Conservation (phyloP, 2,797 vertebrate species). For the Bucorvus abyssinicus region DNA sequence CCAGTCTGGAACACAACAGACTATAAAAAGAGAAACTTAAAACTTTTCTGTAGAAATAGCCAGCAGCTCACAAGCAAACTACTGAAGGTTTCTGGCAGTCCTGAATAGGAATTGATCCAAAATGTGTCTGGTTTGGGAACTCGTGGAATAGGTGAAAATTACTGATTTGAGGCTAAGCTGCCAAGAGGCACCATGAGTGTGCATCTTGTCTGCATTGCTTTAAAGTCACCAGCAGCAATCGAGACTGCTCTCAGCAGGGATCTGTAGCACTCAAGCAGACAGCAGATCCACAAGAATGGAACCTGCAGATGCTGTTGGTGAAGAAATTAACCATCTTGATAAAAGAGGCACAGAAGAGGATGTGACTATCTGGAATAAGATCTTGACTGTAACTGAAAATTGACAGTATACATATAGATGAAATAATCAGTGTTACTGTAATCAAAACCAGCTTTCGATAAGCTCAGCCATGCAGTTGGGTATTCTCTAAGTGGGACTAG, state of each 20-base stretch:
- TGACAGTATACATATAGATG: not conserved
- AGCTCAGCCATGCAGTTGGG: not conserved
- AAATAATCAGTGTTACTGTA: not conserved
- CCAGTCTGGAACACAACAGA: not conserved
- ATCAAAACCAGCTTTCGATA: not conserved
- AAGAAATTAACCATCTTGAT: not conserved
- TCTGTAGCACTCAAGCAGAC: not conserved
- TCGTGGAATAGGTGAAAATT: not conserved
- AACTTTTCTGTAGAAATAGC: not conserved
- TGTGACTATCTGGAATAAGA: not conserved
- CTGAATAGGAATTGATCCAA: not conserved
- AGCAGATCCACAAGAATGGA: not conserved
- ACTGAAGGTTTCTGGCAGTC: not conserved
- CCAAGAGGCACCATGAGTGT: not conserved
- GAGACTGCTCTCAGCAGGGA: rapidly evolving
- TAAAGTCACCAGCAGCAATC: not conserved
- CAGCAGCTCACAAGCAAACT: not conserved
- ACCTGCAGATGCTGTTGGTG: not conserved
- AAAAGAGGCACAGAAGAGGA: not conserved
- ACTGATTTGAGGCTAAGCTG: not conserved
- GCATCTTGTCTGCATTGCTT: not conserved
- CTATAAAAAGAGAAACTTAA: not conserved
- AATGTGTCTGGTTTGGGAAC: not conserved
- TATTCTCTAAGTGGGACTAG: not conserved
- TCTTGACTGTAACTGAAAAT: not conserved